These are phyloP conservation scores for human (Homo sapiens) DNA, from an alignment of 2,113 vertebrate species.

Conservation along the genomic window DNA sequence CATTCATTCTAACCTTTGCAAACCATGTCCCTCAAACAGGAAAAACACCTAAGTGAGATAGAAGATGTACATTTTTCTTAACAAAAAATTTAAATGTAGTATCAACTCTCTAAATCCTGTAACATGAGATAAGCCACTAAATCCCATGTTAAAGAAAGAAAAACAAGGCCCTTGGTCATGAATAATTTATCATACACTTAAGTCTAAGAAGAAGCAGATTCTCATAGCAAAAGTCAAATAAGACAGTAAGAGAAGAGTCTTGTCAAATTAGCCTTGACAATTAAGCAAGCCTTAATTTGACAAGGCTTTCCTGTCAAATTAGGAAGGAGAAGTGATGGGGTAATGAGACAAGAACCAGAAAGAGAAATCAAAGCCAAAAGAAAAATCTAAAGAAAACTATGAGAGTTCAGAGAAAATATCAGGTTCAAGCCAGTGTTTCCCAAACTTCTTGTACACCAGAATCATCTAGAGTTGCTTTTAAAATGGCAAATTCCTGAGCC, in stretches of 20 bases:
- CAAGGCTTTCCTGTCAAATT: neutral
- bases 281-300: no score
- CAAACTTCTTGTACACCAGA: neutral
- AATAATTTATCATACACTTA: conserved; percentile 38
- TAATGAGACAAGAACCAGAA: neutral
- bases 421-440: neutral
- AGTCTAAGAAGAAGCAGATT: conserved; percentile 19
- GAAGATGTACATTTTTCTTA: conserved; percentile 32
- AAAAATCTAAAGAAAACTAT: neutral
- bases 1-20: neutral
- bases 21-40: neutral
- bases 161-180: conserved; percentile 1
- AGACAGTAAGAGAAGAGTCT: neutral
- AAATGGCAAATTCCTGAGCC: conserved; percentile 7
- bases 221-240: conserved; percentile 7
- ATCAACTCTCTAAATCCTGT: conserved; percentile 33
- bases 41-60: neutral
- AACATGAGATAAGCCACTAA: conserved; percentile 9
- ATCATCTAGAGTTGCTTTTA: neutral
- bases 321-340: neutral
- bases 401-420: neutral
- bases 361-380: conserved; percentile 24
- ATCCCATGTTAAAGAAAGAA: conserved; percentile 41
- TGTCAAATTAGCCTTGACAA: neutral
- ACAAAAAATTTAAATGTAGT: conserved; percentile 51